A percentile compares a stretch with the other conserved stretches of the same genome.
Evolutionary conservation across 2,797 vertebrate species (phyloP).

Genomic region (Cossypha dichroa): DNA sequence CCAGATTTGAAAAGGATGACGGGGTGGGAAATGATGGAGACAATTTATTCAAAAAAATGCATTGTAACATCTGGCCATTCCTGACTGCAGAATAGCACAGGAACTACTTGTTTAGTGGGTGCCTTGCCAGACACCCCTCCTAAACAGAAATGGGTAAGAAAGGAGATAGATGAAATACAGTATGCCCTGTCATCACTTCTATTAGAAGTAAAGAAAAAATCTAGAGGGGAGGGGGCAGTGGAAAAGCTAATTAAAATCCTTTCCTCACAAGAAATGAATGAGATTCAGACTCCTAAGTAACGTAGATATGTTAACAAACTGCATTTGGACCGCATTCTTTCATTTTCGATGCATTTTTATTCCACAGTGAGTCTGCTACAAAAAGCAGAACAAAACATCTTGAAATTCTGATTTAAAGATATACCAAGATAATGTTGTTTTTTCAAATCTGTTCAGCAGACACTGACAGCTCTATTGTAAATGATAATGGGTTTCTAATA

Average conservation of each 20-base stretch:
- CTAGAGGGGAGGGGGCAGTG: neutral
- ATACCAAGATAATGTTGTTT: neutral
- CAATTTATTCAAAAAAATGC: neutral
- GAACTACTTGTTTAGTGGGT: neutral
- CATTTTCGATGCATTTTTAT: neutral
- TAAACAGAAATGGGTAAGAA: neutral
- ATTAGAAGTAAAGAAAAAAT: neutral
- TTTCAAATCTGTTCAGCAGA: neutral
- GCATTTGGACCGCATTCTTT: neutral
- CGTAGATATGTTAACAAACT: neutral
- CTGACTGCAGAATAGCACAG: neutral
- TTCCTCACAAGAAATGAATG: neutral
- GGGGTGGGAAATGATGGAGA: neutral
- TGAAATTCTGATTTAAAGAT: neutral
- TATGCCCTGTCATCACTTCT: neutral
- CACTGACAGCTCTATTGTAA: neutral
- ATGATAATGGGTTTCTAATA: neutral
- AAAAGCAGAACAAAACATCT: neutral
- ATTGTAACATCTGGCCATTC: neutral
- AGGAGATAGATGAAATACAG: neutral
- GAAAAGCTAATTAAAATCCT: neutral
- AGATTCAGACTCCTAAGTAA: neutral
- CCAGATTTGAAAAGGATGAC: neutral
- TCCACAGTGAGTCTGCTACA: neutral
- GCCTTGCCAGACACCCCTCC: neutral